Percentiles rank a stretch among this genome's conserved stretches.
Evolutionary conservation across 2,888 invertebrate species (phyloP).

Genomic region (Candidula unifasciata): DNA sequence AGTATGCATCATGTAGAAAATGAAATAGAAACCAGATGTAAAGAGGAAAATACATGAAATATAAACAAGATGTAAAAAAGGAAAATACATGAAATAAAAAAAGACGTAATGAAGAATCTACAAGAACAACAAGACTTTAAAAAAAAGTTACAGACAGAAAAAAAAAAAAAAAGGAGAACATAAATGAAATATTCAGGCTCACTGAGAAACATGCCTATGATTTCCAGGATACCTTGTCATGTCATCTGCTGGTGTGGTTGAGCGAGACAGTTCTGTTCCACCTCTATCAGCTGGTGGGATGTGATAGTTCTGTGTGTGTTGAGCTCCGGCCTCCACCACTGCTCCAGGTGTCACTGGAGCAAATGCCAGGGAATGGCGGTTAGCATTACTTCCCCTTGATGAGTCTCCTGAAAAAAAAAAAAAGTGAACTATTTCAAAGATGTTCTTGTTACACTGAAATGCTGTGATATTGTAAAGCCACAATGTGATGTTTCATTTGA

Average conservation of each 20-base stretch:
- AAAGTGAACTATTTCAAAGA: too few species aligned
- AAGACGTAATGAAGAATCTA: too few species aligned
- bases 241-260: conserved; percentile 64
- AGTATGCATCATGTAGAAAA: too few species aligned
- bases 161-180: neutral
- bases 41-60: too few species aligned
- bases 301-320: conserved; percentile 68
- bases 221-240: conserved; percentile 6
- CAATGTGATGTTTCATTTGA: too few species aligned
- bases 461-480: too few species aligned
- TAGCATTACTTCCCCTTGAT: conserved; percentile 50
- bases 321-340: conserved; percentile 46
- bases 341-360: conserved; percentile 53
- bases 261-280: conserved; percentile 58
- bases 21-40: too few species aligned
- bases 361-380: conserved; percentile 62
- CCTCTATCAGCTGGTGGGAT: conserved; percentile 58
- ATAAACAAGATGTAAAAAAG: too few species aligned
- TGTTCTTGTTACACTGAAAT: too few species aligned
- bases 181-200: neutral
- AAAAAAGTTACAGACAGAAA: neutral
- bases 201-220: too few species aligned
- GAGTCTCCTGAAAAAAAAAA: conserved; percentile 42
- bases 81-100: neutral
- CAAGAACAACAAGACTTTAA: neutral